Evolutionary conservation across 2,113 vertebrate species (phyloP).

Genomic region (Paraplagusia blochii): DNA sequence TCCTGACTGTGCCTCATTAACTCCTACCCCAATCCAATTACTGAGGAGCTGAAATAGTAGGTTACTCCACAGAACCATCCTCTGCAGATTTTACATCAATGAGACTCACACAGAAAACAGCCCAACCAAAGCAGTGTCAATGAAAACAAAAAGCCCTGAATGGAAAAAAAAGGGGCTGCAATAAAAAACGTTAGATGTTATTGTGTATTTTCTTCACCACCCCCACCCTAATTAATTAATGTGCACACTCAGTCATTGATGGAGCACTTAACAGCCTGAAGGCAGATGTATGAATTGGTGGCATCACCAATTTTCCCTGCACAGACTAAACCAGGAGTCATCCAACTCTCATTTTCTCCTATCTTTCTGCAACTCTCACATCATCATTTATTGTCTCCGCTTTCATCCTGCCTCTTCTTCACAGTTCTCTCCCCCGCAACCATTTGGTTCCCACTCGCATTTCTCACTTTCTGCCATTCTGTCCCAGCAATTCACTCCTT

Average conservation of each 20-base stretch:
- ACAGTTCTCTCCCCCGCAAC: slow-evolving; percentile 36
- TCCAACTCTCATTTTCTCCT: slow-evolving; percentile 3
- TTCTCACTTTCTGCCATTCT: slow-evolving; percentile 24
- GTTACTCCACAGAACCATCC: background rate
- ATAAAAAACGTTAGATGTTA: slow-evolving; percentile 4
- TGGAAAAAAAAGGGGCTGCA: background rate
- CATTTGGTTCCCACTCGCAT: slow-evolving; percentile 32
- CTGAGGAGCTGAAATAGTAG: background rate
- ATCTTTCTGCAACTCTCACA: slow-evolving; percentile 17
- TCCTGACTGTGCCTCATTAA: no score
- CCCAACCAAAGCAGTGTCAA: no score
- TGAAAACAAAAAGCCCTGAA: background rate
- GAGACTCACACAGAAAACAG: no score
- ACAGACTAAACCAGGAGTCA: slow-evolving; percentile 4
- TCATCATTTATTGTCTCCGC: slow-evolving; percentile 31
- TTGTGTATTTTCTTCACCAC: slow-evolving; percentile 1
- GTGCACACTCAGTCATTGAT: background rate
- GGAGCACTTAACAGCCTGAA: background rate
- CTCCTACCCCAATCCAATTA: background rate
- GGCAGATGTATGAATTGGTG: slow-evolving; percentile 15
- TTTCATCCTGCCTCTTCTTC: slow-evolving; percentile 38
- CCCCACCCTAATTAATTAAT: slow-evolving; percentile 11
- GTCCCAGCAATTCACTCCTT: slow-evolving; percentile 18
- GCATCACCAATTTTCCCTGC: slow-evolving; percentile 12
- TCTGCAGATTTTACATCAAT: background rate